Conservation (phyloP, 92 coral and sea anemone genomes). For the Actinernus sp. region DNA sequence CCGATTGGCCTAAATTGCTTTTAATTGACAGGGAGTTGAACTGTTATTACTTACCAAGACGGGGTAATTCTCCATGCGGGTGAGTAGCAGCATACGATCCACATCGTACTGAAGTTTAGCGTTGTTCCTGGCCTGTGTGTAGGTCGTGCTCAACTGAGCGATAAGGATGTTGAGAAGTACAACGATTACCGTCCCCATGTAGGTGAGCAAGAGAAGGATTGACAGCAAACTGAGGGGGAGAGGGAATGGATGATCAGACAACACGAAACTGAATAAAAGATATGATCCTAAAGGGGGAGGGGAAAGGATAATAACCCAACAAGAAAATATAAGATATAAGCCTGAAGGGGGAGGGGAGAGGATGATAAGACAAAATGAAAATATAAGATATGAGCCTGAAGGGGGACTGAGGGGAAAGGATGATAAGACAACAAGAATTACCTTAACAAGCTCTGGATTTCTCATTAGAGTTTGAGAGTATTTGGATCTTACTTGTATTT, state of each 20-base stretch:
- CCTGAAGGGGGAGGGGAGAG: too few relatives aligned
- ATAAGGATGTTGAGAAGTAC: slow-evolving; percentile 82
- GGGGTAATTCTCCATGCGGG: slow-evolving; percentile 85
- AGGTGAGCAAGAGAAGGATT: slow-evolving; percentile 62
- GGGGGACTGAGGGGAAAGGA: background rate
- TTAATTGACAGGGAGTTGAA: too few relatives aligned
- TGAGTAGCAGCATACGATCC: slow-evolving; percentile 72
- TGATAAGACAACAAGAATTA: background rate
- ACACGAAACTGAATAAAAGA: background rate
- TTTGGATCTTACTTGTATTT: slow-evolving; percentile 78
- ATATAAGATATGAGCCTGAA: too few relatives aligned
- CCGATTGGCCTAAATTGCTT: too few relatives aligned
- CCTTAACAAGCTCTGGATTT: too few relatives aligned
- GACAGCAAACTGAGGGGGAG: slow-evolving; percentile 67
- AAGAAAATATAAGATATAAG: background rate
- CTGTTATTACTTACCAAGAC: slow-evolving; percentile 40
- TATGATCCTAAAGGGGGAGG: background rate
- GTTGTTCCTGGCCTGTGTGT: slow-evolving; percentile 71
- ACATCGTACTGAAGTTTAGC: slow-evolving; percentile 84
- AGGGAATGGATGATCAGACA: background rate
- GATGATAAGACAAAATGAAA: slow-evolving; percentile 1
- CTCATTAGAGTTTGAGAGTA: too few relatives aligned
- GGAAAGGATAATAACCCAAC: background rate
- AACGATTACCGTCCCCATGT: slow-evolving; percentile 88
- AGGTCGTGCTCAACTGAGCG: slow-evolving; percentile 84